Percentiles rank a stretch among this genome's conserved stretches.
Conservation (phyloP, 2,888 invertebrate species). For the Leptura quadrifasciata region DNA sequence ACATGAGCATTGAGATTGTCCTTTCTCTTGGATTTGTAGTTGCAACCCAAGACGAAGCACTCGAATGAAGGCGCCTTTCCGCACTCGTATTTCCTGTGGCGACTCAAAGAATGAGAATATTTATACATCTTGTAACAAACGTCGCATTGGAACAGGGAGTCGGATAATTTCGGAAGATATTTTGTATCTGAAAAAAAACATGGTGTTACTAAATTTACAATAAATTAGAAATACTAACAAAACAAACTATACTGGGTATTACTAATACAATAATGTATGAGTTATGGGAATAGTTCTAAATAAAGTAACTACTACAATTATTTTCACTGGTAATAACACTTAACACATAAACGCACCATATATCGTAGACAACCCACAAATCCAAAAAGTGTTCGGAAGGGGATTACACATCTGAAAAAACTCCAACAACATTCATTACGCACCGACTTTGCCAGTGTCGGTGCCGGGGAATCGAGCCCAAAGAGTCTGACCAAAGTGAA, state of each 20-base stretch:
- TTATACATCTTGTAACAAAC: constrained; percentile 64
- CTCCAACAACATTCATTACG: no score
- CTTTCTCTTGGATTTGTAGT: constrained; percentile 64
- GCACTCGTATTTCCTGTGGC: constrained; percentile 66
- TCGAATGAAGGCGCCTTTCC: constrained; percentile 64
- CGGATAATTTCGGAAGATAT: constrained; percentile 20
- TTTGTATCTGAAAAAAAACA: constrained; percentile 31
- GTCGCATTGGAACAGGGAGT: constrained; percentile 53
- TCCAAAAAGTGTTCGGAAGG: no score
- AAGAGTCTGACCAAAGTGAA: no score
- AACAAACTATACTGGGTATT: background rate
- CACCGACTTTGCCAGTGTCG: no score
- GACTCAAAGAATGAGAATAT: constrained; percentile 63
- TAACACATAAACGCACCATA: no score
- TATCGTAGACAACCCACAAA: no score
- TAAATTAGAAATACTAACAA: background rate
- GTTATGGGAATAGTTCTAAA: background rate
- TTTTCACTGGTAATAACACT: no score
- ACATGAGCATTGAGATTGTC: constrained; percentile 65
- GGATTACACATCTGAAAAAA: no score
- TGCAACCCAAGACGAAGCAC: constrained; percentile 62
- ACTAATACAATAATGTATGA: background rate
- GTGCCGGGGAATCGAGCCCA: no score
- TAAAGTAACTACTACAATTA: background rate
- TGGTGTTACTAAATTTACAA: background rate